These are phyloP conservation scores for Stenolophus ochropezus DNA, from an alignment of 2,888 invertebrate species.

Conservation along the genomic window DNA sequence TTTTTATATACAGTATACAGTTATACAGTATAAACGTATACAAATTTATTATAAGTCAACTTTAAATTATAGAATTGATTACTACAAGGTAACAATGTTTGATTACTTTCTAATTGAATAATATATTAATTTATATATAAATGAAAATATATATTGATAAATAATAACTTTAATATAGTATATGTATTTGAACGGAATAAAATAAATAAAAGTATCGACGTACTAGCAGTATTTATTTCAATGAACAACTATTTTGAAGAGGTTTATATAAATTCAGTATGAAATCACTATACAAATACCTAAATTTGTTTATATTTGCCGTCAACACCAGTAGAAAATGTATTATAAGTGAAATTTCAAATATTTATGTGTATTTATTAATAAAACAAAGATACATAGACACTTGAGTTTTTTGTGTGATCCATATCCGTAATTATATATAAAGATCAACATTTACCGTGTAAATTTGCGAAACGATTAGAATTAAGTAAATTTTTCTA, in stretches of 20 bases:
- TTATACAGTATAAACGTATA: too few relatives aligned
- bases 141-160: too few relatives aligned
- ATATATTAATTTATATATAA: too few relatives aligned
- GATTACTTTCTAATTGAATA: too few relatives aligned
- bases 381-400: conserved; percentile 54
- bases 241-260: conserved; percentile 35
- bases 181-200: too few relatives aligned
- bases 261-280: conserved; percentile 17
- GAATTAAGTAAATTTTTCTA: conserved; percentile 64
- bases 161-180: too few relatives aligned
- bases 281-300: conserved; percentile 33
- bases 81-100: too few relatives aligned
- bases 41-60: too few relatives aligned
- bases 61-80: too few relatives aligned
- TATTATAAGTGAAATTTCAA: conserved; percentile 58
- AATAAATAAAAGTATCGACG: too few relatives aligned
- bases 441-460: conserved; percentile 64
- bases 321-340: conserved; percentile 36
- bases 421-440: conserved; percentile 55
- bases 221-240: too few relatives aligned
- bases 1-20: too few relatives aligned
- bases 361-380: conserved; percentile 58
- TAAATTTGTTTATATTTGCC: conserved; percentile 50
- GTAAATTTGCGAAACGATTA: conserved; percentile 69
- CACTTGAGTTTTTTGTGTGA: conserved; percentile 43